phyloP scores from a whole-genome alignment of 2,113 vertebrate genomes.

The Lates calcarifer region DNA sequence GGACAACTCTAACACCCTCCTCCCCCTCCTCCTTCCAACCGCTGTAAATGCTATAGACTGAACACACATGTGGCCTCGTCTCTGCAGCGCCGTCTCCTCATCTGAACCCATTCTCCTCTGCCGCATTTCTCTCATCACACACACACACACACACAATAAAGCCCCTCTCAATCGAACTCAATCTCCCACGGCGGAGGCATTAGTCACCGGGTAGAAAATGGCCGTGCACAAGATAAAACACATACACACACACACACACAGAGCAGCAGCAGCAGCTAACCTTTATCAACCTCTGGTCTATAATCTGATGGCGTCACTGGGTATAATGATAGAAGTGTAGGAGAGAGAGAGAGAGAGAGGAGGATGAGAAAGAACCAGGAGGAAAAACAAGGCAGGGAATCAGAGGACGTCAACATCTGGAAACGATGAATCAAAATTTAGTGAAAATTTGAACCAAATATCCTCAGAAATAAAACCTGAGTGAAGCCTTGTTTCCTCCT shows the following conservation, averaged over 20 bases:
- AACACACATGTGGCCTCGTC: conserved; percentile 7
- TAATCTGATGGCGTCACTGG: not conserved
- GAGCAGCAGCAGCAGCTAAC: no score
- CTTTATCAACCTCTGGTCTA: conserved; percentile 25
- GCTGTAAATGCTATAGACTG: not conserved
- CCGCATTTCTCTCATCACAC: conserved; percentile 30
- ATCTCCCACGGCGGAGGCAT: conserved; percentile 29
- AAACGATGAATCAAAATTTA: no score
- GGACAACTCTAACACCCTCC: conserved; percentile 30
- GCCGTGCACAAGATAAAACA: not conserved
- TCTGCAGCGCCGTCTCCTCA: conserved; percentile 56
- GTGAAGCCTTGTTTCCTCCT: no score
- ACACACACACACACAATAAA: conserved; percentile 12
- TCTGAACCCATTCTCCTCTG: conserved; percentile 52
- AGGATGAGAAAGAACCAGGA: no score
- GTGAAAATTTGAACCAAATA: no score
- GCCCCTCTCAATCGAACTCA: conserved; percentile 37
- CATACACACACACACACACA: conserved; percentile 12
- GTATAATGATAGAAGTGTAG: not conserved
- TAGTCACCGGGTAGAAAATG: conserved; percentile 30
- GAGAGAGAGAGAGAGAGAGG: not conserved
- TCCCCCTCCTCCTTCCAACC: not conserved
- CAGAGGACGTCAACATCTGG: no score
- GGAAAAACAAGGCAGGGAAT: no score
- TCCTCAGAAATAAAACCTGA: no score